Conservation (phyloP, 1,140 invertebrate species). For the Cheumatopsyche charites region DNA sequence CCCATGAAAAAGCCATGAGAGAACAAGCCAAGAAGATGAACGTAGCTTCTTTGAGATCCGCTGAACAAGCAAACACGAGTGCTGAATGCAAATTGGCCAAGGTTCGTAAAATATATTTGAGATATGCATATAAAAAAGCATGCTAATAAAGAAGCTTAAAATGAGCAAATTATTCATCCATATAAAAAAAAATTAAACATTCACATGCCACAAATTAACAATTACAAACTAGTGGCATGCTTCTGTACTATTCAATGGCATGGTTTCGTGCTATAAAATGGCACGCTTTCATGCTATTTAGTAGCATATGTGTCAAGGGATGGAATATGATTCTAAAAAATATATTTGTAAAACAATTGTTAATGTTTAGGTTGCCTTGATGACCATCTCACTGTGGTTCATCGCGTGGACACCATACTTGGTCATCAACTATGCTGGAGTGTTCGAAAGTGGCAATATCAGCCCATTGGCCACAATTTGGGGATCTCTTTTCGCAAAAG, state of each 20-base stretch:
- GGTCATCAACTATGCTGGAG: constrained; percentile 77
- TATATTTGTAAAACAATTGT: too few species aligned
- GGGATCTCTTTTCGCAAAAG: constrained; percentile 80
- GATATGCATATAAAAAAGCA: too few species aligned
- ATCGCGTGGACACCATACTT: constrained; percentile 86
- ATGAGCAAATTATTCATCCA: neutral
- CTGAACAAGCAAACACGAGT: constrained; percentile 69
- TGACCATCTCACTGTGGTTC: constrained; percentile 83
- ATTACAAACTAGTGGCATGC: too few species aligned
- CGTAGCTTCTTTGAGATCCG: constrained; percentile 75
- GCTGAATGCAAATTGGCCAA: constrained; percentile 80
- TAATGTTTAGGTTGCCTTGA: constrained; percentile 70
- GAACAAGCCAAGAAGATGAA: constrained; percentile 89
- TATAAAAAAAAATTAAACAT: too few species aligned
- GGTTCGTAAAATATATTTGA: constrained; percentile 50
- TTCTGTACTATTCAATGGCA: too few species aligned
- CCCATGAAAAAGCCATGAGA: constrained; percentile 81
- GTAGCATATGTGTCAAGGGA: too few species aligned
- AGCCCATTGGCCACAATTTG: constrained; percentile 77
- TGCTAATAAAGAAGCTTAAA: neutral
- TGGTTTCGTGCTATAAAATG: too few species aligned
- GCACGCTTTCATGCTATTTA: too few species aligned
- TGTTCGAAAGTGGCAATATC: constrained; percentile 71
- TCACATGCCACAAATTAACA: too few species aligned
- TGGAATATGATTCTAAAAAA: too few species aligned